Conservation (phyloP, 2,888 invertebrate genomes). For the Griposia aprilina region DNA sequence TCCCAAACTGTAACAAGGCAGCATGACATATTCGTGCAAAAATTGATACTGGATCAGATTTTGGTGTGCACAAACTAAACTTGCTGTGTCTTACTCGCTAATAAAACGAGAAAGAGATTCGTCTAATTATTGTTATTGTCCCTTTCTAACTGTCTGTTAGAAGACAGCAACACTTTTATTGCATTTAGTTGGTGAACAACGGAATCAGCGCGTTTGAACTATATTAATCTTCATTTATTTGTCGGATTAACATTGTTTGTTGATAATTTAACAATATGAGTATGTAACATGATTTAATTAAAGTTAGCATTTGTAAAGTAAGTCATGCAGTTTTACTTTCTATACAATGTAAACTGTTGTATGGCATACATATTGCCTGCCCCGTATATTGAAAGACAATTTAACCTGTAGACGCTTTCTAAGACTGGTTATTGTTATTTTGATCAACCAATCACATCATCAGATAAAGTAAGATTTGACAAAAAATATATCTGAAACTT, state of each 20-base stretch:
- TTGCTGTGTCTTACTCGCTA: not conserved
- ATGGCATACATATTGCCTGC: not conserved
- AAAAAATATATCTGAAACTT: not conserved
- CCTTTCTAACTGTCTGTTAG: not conserved
- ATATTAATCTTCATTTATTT: slow-evolving; percentile 8
- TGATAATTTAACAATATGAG: slow-evolving; percentile 24
- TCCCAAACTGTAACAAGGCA: no score
- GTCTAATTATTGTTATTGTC: not conserved
- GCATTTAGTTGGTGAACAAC: not conserved
- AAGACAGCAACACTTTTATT: not conserved
- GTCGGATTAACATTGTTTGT: not conserved
- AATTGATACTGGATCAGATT: slow-evolving; percentile 21
- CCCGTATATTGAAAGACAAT: not conserved
- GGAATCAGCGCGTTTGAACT: slow-evolving; percentile 14
- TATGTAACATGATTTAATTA: slow-evolving; percentile 17
- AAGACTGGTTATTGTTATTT: not conserved
- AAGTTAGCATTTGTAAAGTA: slow-evolving; percentile 26
- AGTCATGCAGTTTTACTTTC: slow-evolving; percentile 27
- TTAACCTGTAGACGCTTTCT: not conserved
- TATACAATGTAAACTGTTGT: slow-evolving; percentile 5
- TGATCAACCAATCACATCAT: not conserved
- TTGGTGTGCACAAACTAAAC: slow-evolving; percentile 2
- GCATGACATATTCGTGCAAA: slow-evolving; percentile 7
- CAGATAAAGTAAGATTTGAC: slow-evolving; percentile 8
- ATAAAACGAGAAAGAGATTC: not conserved